Evolutionary conservation across 2,797 vertebrate species (phyloP).

Genomic region (Euthynnus affinis): DNA sequence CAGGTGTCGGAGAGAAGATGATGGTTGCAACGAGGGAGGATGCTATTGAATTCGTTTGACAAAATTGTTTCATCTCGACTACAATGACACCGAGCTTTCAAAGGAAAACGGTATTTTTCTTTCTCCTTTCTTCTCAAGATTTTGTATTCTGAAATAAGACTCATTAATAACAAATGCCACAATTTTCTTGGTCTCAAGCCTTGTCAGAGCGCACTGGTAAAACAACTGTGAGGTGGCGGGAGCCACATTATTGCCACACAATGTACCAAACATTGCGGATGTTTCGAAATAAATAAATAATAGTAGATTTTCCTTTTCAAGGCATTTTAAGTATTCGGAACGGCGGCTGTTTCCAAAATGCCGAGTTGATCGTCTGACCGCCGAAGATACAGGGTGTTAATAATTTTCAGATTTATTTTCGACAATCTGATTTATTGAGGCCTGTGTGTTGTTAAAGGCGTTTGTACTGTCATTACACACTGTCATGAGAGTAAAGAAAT

Average conservation of each 20-base stretch:
- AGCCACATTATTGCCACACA: conserved; percentile 74
- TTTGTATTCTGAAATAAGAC: conserved; percentile 59
- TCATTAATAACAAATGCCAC: conserved; percentile 63
- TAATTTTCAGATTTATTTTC: conserved; percentile 54
- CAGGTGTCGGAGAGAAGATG: conserved; percentile 82
- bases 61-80: conserved; percentile 55
- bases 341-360: conserved; percentile 56
- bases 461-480: conserved; percentile 43
- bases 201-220: conserved; percentile 66
- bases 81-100: conserved; percentile 63
- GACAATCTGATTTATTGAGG: conserved; percentile 56
- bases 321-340: conserved; percentile 56
- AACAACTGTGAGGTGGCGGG: conserved; percentile 69
- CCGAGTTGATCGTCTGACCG: conserved; percentile 53
- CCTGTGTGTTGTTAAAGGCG: conserved; percentile 47
- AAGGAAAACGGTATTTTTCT: conserved; percentile 71
- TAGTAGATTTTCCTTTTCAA: conserved; percentile 57
- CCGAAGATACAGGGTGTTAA: conserved; percentile 37
- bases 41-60: conserved; percentile 67
- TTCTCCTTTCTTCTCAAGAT: conserved; percentile 34
- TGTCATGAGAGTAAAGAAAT: conserved; percentile 66
- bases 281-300: conserved; percentile 86
- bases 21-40: conserved; percentile 76
- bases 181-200: conserved; percentile 56
- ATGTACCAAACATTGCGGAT: conserved; percentile 87